phyloP scores from a whole-genome alignment of 2,797 vertebrate genomes.

The Crypturellus tataupa region DNA sequence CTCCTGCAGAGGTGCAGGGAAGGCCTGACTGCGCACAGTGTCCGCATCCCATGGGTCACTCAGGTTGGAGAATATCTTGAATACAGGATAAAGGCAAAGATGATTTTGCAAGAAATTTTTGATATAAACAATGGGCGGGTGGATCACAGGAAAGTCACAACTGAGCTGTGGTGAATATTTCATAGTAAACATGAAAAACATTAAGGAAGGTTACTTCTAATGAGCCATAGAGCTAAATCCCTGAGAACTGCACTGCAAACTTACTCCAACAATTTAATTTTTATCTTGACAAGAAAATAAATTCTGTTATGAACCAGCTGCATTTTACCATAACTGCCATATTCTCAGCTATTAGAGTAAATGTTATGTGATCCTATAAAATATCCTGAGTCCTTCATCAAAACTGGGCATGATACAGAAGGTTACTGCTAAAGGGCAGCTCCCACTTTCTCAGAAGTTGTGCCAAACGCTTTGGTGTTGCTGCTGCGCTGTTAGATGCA shows the following conservation, averaged over 20 bases:
- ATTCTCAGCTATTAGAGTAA: neutral
- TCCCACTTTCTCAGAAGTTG: neutral
- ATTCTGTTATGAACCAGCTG: neutral
- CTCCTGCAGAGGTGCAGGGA: neutral
- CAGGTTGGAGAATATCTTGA: neutral
- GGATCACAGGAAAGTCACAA: neutral
- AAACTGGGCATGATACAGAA: neutral
- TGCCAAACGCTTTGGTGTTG: neutral
- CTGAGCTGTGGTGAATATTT: conserved; percentile 40
- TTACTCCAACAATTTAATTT: conserved; percentile 51
- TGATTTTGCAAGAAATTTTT: neutral
- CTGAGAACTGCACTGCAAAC: conserved; percentile 29
- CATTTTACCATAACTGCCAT: conserved; percentile 30
- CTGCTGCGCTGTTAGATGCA: rapidly evolving
- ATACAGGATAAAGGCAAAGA: neutral
- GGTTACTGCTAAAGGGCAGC: neutral
- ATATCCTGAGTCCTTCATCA: neutral
- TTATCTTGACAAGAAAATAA: conserved; percentile 28
- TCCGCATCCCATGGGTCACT: neutral
- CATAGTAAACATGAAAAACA: neutral
- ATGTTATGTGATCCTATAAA: neutral
- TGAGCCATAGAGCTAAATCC: conserved; percentile 42
- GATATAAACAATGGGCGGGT: neutral
- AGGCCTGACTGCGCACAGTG: neutral
- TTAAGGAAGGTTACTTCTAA: conserved; percentile 28